Evolutionary conservation across 2,113 vertebrate species (phyloP).

Genomic region (Oostethus manadensis): DNA sequence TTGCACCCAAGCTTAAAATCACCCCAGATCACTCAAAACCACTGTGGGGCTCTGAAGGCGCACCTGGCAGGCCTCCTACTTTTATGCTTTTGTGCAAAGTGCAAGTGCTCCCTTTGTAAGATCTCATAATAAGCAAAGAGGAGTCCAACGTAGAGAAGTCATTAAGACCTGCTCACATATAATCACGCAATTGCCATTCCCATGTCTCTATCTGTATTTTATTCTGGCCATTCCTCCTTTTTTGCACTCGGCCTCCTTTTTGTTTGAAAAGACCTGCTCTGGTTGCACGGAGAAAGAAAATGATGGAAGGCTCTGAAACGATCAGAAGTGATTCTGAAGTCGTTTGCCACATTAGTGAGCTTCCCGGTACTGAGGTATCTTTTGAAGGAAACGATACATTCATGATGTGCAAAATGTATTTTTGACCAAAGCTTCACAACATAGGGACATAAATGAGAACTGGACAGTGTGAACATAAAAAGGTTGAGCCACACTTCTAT

Average conservation of each 20-base stretch:
- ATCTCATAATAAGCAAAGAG: slow-evolving; percentile 53
- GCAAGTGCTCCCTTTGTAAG: not conserved
- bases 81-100: slow-evolving; percentile 31
- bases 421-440: slow-evolving; percentile 12
- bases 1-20: slow-evolving; percentile 33
- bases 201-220: slow-evolving; percentile 29
- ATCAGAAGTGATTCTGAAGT: slow-evolving; percentile 71
- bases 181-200: slow-evolving; percentile 58
- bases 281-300: slow-evolving; percentile 53
- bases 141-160: slow-evolving; percentile 50
- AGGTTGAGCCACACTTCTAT: not conserved
- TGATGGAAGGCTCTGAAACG: slow-evolving; percentile 55
- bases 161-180: slow-evolving; percentile 59
- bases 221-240: slow-evolving; percentile 16
- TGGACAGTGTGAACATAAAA: slow-evolving; percentile 4
- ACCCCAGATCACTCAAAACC: slow-evolving; percentile 33
- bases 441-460: slow-evolving; percentile 23
- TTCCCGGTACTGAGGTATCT: slow-evolving; percentile 50
- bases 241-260: slow-evolving; percentile 20
- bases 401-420: slow-evolving; percentile 10
- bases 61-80: slow-evolving; percentile 24
- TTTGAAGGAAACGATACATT: slow-evolving; percentile 63
- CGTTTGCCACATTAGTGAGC: slow-evolving; percentile 57
- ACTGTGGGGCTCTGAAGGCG: slow-evolving; percentile 32
- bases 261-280: slow-evolving; percentile 62